Conservation (phyloP, 2,888 invertebrate genomes). For the Proisotoma minuta region DNA sequence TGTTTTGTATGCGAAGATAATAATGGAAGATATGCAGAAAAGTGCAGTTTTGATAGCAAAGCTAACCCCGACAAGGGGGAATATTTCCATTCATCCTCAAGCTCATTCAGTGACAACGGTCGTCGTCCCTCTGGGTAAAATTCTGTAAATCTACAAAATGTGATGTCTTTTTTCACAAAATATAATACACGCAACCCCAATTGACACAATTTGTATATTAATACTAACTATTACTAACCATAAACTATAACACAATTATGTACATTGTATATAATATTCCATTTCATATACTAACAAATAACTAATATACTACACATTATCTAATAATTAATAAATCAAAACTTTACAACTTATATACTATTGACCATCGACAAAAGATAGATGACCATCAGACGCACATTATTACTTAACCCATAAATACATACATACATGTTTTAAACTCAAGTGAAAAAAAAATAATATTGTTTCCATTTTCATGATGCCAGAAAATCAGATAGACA, state of each 20-base stretch:
- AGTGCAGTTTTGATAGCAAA: conserved; percentile 68
- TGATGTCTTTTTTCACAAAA: no score
- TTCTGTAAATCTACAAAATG: neutral
- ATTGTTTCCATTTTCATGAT: neutral
- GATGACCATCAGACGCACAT: no score
- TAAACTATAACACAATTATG: no score
- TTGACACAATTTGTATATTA: no score
- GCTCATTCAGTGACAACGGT: conserved; percentile 44
- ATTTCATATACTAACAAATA: no score
- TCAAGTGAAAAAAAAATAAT: neutral
- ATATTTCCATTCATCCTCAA: conserved; percentile 47
- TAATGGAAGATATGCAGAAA: conserved; percentile 55
- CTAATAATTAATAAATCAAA: no score
- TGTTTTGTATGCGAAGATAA: conserved; percentile 60
- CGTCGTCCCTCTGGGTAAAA: conserved; percentile 38
- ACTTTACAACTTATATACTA: no score
- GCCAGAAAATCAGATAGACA: conserved; percentile 21
- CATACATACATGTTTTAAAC: neutral
- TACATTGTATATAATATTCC: no score
- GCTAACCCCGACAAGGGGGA: conserved; percentile 54
- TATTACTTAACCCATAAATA: neutral
- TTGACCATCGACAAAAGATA: no score
- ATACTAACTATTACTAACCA: no score
- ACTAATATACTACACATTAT: no score
- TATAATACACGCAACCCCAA: no score